Percentiles rank a stretch among this genome's conserved stretches.
phyloP scores from a whole-genome alignment of 2,113 vertebrate genomes.

The Coptodon bakossiorum region DNA sequence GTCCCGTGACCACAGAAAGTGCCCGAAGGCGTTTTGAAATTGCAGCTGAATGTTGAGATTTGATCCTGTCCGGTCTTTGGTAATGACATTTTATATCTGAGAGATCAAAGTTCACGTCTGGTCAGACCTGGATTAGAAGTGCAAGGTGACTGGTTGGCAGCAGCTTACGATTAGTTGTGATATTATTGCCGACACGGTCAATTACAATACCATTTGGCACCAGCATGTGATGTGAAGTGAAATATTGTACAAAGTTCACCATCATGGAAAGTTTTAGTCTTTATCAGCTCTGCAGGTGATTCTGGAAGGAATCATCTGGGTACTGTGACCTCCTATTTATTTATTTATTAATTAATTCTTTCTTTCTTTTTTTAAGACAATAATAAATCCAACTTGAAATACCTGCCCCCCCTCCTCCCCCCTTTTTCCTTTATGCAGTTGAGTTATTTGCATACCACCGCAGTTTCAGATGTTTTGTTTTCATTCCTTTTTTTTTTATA shows the following conservation, averaged over 20 bases:
- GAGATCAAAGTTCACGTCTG: background rate
- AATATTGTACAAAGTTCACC: background rate
- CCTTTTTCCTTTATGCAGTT: background rate
- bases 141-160: background rate
- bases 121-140: background rate
- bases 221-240: background rate
- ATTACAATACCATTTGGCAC: background rate
- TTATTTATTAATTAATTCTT: background rate
- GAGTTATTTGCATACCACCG: background rate
- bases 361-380: background rate
- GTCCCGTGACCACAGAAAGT: background rate
- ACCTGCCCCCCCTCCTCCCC: background rate
- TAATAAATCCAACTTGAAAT: background rate
- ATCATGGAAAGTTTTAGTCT: background rate
- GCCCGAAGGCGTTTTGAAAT: rapidly evolving
- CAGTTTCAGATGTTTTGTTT: background rate
- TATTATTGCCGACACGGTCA: background rate
- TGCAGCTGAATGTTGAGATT: background rate
- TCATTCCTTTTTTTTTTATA: background rate
- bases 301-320: background rate
- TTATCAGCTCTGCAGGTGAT: background rate
- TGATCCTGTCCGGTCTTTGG: background rate
- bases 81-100: background rate
- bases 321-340: background rate
- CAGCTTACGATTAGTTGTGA: background rate